Percentiles rank a stretch among this genome's conserved stretches.
Conservation (phyloP, 2,888 invertebrate genomes). For the Pheosia gnoma region DNA sequence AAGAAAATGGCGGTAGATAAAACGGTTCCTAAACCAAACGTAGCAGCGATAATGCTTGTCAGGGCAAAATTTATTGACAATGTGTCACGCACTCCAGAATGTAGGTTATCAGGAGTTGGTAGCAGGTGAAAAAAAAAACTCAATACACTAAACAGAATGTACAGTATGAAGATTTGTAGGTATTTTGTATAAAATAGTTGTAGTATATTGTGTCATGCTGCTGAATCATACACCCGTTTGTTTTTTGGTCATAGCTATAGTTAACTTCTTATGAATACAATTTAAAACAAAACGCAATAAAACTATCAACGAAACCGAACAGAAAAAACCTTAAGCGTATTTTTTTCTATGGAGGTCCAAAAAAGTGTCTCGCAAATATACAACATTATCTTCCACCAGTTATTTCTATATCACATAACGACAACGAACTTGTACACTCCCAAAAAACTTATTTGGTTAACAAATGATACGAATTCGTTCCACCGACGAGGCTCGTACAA, state of each 20-base stretch:
- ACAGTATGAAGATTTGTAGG: slow-evolving; percentile 13
- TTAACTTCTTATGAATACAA: background rate
- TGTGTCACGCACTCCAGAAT: slow-evolving; percentile 62
- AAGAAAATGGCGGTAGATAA: slow-evolving; percentile 34
- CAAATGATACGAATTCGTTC: slow-evolving; percentile 42
- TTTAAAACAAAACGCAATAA: slow-evolving; percentile 2
- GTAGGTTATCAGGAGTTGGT: slow-evolving; percentile 46
- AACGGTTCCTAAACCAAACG: slow-evolving; percentile 37
- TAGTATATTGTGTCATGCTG: slow-evolving; percentile 2
- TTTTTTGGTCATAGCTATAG: background rate
- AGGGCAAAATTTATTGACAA: slow-evolving; percentile 54
- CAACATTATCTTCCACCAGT: slow-evolving; percentile 1
- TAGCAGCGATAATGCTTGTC: slow-evolving; percentile 53
- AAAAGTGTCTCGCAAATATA: slow-evolving; percentile 5
- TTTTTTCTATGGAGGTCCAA: background rate
- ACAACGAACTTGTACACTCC: slow-evolving; percentile 8
- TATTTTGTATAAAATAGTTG: background rate
- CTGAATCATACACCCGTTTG: background rate
- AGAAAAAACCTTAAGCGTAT: background rate
- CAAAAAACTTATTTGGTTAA: slow-evolving; percentile 39
- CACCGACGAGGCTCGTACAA: slow-evolving; percentile 24
- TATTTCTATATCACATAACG: slow-evolving; percentile 13
- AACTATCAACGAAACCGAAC: background rate
- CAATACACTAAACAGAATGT: slow-evolving; percentile 28
- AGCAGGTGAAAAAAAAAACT: slow-evolving; percentile 50